A percentile compares a stretch with the other conserved stretches of the same genome.
Conservation (phyloP, 2,113 vertebrate species). For the Gasterosteus aculeatus region DNA sequence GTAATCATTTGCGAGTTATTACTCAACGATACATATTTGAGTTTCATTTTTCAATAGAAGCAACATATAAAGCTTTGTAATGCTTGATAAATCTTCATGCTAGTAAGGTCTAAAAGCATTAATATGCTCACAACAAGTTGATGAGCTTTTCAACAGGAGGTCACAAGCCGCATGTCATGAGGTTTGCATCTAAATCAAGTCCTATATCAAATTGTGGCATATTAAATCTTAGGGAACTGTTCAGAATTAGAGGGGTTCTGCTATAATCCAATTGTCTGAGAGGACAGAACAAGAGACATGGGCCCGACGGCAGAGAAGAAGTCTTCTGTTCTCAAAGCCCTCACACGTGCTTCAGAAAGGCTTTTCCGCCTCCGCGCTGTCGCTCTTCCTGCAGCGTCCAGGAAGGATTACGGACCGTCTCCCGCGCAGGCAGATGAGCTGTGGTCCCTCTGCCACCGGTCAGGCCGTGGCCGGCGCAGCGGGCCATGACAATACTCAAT, state of each 20-base stretch:
- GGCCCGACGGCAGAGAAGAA: constrained; percentile 43
- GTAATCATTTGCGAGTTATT: neutral
- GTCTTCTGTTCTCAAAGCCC: constrained; percentile 47
- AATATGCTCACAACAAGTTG: constrained; percentile 62
- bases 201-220: constrained; percentile 79
- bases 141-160: constrained; percentile 58
- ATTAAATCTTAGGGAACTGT: constrained; percentile 79
- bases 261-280: constrained; percentile 79
- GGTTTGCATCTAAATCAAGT: constrained; percentile 81
- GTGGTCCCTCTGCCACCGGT: constrained; percentile 48
- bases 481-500: constrained; percentile 62
- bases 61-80: neutral
- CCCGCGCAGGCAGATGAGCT: constrained; percentile 45
- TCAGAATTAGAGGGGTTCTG: constrained; percentile 63
- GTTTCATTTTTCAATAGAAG: neutral
- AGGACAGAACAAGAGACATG: constrained; percentile 58
- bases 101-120: constrained; percentile 19
- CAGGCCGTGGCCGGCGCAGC: constrained; percentile 46
- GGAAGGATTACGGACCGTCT: constrained; percentile 58
- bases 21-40: neutral
- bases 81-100: neutral
- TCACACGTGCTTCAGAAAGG: constrained; percentile 40
- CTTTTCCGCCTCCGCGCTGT: constrained; percentile 25
- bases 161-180: constrained; percentile 82
- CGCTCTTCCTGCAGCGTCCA: constrained; percentile 32